phyloP scores from a whole-genome alignment of 2,888 invertebrate genomes.

The Tiliacea aurago region DNA sequence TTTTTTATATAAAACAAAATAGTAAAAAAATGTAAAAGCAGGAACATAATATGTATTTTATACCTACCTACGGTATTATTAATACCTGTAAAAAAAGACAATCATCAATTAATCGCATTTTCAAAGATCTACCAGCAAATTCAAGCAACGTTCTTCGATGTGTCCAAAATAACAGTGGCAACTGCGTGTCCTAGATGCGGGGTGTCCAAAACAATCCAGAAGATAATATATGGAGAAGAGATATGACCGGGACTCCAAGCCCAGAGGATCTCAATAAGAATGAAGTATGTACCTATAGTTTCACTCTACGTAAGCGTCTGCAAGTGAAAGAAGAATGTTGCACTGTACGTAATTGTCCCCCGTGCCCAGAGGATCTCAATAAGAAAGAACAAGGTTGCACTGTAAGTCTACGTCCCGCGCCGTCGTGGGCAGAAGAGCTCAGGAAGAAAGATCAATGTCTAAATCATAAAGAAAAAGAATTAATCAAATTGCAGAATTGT shows the following conservation, averaged over 20 bases:
- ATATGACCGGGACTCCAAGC: background rate
- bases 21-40: conserved; percentile 26
- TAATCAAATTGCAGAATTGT: conserved; percentile 63
- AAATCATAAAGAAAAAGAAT: conserved; percentile 64
- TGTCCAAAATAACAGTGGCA: background rate
- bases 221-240: background rate
- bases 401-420: background rate
- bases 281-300: background rate
- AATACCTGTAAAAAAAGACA: background rate
- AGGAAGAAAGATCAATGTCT: conserved; percentile 59
- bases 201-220: background rate
- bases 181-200: background rate
- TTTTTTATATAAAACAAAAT: conserved; percentile 1
- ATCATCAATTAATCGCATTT: background rate
- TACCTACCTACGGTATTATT: background rate
- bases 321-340: background rate
- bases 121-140: background rate
- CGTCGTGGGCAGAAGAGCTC: conserved; percentile 20
- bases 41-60: background rate
- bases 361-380: background rate
- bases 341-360: background rate
- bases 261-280: conserved; percentile 10
- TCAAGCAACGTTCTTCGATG: conserved; percentile 10
- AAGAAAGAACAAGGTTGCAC: background rate
- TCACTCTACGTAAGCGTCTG: background rate